Evolutionary conservation across 2,797 vertebrate genomes (phyloP), one percentile per base, ranked within the genome.

Genomic region (Cossypha polioptera): DNA sequence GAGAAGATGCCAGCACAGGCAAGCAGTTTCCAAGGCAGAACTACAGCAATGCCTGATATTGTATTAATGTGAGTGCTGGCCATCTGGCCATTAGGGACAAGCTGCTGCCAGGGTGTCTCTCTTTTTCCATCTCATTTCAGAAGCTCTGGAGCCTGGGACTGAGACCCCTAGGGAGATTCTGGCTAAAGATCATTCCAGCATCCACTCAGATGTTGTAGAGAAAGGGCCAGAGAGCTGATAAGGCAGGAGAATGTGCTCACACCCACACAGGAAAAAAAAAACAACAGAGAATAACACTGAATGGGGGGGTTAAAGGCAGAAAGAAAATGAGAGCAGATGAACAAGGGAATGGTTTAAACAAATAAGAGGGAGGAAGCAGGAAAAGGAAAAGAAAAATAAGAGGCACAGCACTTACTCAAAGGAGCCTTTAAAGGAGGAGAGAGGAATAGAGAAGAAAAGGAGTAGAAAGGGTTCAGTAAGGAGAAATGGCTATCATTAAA

Each of bases 1-100:
- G 96, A 98, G 96, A 97, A 98, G 97, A 98, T 96, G 97, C 97
- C 98, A 97, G 97, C 97, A 97, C 97, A 96, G 97, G 91, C 95
- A 96, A 96, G 96, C 97, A 97, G 98, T 98, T 98, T 97, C 98
- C 98, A 98, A 97, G 98, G 97, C 97, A 98, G 91, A 96, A 95
- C 97, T 94, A 82, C 92, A 98, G 97, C 97, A 97, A 98, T 98
- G 97, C 96, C 96, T 97, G 97, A 96, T 96, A 96, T 96, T 96
- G 96, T 94, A 96, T 97, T 97, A 97, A 98, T 96, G 96, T 93
- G 96, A 96, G 96, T 94, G 88, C 93, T 96, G 94, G 95, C 98
- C 98, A 97, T 98, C 97, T 98, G 98, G 98, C 96, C 93, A 86
- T 91, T 95, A 96, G 80, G 94, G 93, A 89, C 72, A 65, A 95